Conservation (phyloP, 2,888 invertebrate species). For the Nephrotoma guestfalica region DNA sequence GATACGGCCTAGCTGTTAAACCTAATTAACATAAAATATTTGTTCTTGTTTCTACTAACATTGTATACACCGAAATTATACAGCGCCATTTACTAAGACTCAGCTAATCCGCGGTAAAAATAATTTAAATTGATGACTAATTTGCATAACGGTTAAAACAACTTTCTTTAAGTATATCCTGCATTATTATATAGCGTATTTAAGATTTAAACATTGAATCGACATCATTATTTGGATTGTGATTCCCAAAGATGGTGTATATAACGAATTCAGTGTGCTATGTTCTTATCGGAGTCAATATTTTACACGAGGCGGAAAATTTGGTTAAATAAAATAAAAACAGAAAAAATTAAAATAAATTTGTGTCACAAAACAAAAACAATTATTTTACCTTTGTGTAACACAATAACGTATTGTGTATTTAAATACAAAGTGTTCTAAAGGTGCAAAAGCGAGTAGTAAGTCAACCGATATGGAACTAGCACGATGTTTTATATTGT, state of each 20-base stretch:
- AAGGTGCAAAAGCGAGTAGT: neutral
- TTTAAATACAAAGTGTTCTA: neutral
- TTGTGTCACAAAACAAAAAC: neutral
- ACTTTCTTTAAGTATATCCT: neutral
- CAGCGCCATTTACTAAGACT: neutral
- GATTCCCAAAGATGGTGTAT: neutral
- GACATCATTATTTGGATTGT: neutral
- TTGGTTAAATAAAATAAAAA: neutral
- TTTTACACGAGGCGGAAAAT: neutral
- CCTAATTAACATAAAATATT: neutral
- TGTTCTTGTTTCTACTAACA: neutral
- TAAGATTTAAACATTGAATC: neutral
- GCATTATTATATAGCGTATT: neutral
- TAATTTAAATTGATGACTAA: neutral
- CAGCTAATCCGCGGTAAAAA: neutral
- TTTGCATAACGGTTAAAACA: neutral
- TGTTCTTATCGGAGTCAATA: neutral
- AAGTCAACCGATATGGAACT: neutral
- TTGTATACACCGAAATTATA: neutral
- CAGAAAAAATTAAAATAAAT: neutral
- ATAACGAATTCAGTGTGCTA: neutral
- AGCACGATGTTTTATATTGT: neutral
- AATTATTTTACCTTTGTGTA: neutral
- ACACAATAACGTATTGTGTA: neutral
- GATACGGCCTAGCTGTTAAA: neutral